These are phyloP conservation scores for Zosterops borbonicus DNA, from an alignment of 2,113 vertebrate species.

Conservation along the genomic window DNA sequence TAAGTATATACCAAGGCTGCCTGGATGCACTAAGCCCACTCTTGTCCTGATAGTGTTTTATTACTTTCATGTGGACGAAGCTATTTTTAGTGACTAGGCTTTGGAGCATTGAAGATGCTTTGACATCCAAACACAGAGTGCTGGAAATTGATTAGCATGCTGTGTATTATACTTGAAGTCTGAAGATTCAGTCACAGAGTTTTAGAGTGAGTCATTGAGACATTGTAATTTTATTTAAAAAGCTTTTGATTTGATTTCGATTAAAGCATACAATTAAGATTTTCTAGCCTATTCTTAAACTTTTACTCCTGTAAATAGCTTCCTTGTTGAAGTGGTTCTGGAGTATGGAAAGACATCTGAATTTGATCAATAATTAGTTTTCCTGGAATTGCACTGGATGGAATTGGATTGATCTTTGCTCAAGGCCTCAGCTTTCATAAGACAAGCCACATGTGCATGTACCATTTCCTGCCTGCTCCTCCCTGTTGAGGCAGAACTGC, in stretches of 20 bases:
- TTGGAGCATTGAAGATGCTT: background rate
- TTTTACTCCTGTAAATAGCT: background rate
- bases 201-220: background rate
- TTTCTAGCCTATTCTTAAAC: background rate
- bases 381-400: background rate
- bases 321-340: background rate
- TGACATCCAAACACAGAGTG: background rate
- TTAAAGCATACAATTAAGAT: background rate
- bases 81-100: background rate
- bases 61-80: background rate
- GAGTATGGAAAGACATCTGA: background rate
- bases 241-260: background rate
- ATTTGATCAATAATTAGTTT: background rate
- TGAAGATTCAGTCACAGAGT: background rate
- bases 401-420: background rate
- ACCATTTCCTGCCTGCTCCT: background rate
- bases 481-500: background rate
- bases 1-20: background rate
- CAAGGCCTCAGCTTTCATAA: background rate
- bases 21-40: background rate
- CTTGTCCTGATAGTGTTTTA: background rate
- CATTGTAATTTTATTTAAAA: background rate
- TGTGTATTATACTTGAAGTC: background rate
- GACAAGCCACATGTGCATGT: rapidly evolving
- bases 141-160: background rate